phyloP scores from a whole-genome alignment of 2,797 vertebrate species.

The Natrix natrix region DNA sequence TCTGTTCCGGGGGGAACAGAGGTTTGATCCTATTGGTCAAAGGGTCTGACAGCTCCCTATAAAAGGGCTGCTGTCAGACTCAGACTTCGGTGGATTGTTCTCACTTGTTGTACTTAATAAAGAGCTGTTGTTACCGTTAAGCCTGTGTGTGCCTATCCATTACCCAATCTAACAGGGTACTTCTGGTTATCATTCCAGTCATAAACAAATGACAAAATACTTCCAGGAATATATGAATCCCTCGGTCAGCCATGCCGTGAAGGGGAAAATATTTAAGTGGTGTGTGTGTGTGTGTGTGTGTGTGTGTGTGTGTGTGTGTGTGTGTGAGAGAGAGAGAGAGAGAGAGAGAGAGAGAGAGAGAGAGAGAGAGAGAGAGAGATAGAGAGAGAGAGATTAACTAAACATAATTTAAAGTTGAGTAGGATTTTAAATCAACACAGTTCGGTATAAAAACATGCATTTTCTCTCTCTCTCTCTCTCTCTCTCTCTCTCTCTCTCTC shows the following conservation, averaged over 20 bases:
- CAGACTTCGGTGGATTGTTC: too few relatives aligned
- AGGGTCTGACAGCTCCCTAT: too few relatives aligned
- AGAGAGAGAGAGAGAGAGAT: too few relatives aligned
- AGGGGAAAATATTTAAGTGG: neutral
- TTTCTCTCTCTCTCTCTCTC: too few relatives aligned
- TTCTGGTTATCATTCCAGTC: neutral
- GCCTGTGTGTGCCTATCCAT: too few relatives aligned
- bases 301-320: neutral
- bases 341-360: too few relatives aligned
- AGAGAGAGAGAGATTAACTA: neutral
- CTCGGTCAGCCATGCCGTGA: neutral
- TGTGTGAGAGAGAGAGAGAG: neutral
- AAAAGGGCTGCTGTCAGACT: too few relatives aligned
- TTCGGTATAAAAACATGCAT: conserved; percentile 7
- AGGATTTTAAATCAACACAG: conserved; percentile 27
- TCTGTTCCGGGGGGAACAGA: too few relatives aligned
- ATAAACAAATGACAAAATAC: neutral
- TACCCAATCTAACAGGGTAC: neutral
- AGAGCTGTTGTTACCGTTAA: too few relatives aligned
- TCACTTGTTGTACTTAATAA: too few relatives aligned
- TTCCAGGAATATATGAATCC: neutral
- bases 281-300: neutral
- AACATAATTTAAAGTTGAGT: conserved; percentile 24
- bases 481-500: too few relatives aligned
- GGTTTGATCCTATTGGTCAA: too few relatives aligned